These are phyloP conservation scores for Onychostruthus taczanowskii DNA, from an alignment of 2,113 vertebrate genomes.

Conservation along the genomic window DNA sequence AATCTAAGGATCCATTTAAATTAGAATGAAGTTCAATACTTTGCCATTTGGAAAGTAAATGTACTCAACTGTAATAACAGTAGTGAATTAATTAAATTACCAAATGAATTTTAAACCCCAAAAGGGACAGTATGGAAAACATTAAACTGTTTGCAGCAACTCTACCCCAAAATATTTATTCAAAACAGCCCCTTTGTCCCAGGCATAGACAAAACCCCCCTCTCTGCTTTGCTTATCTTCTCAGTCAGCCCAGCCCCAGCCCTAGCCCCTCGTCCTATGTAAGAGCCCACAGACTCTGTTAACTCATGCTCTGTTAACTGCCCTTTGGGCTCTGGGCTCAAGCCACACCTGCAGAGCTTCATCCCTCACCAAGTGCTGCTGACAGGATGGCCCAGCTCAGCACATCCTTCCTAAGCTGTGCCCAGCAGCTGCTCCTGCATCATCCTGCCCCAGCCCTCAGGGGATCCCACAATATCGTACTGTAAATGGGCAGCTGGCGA, in stretches of 20 bases:
- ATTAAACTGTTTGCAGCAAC: background rate
- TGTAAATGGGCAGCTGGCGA: background rate
- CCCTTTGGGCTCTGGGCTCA: background rate
- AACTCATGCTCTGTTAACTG: background rate
- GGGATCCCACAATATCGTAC: background rate
- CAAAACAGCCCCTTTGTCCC: background rate
- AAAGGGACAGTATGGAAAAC: background rate
- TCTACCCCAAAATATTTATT: background rate
- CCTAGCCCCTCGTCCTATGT: rapidly evolving
- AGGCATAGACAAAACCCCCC: background rate
- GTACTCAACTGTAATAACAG: background rate
- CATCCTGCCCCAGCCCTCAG: background rate
- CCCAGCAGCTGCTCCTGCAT: background rate
- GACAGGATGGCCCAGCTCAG: background rate
- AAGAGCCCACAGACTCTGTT: background rate
- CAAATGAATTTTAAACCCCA: background rate
- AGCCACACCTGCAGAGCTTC: background rate
- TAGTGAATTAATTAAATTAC: background rate
- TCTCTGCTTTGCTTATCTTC: background rate
- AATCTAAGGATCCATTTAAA: background rate
- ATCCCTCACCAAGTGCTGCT: background rate
- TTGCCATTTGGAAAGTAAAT: background rate
- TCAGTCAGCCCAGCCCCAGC: background rate
- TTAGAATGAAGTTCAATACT: background rate
- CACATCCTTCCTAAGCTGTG: background rate